Evolutionary conservation across 2,797 vertebrate genomes (phyloP).

Genomic region (Poecilia velifera): DNA sequence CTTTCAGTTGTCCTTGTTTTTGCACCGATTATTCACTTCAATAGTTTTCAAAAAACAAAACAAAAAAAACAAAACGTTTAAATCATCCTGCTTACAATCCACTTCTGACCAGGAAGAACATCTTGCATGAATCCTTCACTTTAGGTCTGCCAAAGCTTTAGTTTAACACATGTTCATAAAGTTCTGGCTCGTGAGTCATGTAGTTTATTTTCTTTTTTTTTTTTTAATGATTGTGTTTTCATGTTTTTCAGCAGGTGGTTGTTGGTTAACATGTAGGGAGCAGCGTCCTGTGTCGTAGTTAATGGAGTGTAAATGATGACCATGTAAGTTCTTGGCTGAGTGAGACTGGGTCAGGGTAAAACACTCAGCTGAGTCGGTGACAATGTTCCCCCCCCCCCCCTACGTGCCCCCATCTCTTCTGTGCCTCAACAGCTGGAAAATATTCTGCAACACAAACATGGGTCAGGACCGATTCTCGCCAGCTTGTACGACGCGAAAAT

Average conservation of each 20-base stretch:
- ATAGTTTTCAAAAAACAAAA: constrained; percentile 7
- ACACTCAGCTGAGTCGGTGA: constrained; percentile 42
- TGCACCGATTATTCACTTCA: constrained; percentile 23
- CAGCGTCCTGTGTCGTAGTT: constrained; percentile 41
- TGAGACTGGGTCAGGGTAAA: constrained; percentile 34
- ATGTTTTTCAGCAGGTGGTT: constrained; percentile 52
- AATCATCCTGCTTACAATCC: constrained; percentile 27
- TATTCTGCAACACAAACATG: constrained; percentile 84
- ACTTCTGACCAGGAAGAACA: constrained; percentile 37
- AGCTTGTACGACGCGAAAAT: neutral
- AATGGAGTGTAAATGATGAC: constrained; percentile 50
- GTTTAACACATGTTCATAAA: constrained; percentile 44
- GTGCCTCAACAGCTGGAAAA: constrained; percentile 94
- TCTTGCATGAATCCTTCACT: constrained; percentile 36
- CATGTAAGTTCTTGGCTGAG: constrained; percentile 44
- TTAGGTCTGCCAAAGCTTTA: constrained; percentile 28
- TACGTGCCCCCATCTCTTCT: constrained; percentile 92
- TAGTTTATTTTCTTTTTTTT: constrained; percentile 11
- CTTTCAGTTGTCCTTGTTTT: constrained; percentile 34
- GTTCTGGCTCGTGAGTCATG: constrained; percentile 43
- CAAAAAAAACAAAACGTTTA: constrained; percentile 10
- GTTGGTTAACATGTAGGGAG: constrained; percentile 44
- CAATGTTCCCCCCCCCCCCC: constrained; percentile 66
- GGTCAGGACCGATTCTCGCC: constrained; percentile 28
- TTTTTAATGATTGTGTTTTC: constrained; percentile 21